Percentiles rank a stretch among this genome's conserved stretches.
Evolutionary conservation across 2,113 vertebrate species (phyloP).

Genomic region (Vulpes lagopus): DNA sequence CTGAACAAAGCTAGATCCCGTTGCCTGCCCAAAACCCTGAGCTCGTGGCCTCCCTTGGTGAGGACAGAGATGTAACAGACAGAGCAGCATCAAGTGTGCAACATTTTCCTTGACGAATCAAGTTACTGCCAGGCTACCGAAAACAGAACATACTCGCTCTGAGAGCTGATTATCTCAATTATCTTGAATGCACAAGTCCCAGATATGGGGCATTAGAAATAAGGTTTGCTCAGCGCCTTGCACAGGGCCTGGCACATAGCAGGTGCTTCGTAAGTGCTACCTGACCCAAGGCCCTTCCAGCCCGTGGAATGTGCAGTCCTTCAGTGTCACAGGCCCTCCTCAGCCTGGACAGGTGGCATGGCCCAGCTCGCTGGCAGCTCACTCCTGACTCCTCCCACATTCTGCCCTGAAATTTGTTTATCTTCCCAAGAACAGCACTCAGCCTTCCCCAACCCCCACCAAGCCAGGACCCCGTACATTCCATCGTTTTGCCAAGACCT

Average conservation of each 20-base stretch:
- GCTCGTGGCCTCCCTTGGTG: neutral
- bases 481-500: conserved; percentile 69
- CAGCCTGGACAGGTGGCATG: neutral
- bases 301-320: neutral
- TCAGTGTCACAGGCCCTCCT: neutral
- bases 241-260: neutral
- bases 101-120: neutral
- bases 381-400: neutral
- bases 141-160: neutral
- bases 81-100: neutral
- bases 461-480: conserved; percentile 4
- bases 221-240: neutral
- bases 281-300: neutral
- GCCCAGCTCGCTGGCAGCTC: neutral
- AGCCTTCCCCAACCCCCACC: neutral
- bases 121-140: neutral
- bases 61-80: neutral
- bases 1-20: neutral
- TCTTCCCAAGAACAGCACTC: conserved; percentile 33
- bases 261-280: neutral
- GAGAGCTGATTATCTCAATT: neutral
- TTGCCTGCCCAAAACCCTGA: neutral
- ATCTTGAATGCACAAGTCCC: neutral
- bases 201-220: neutral
- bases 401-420: conserved; percentile 5